A percentile compares a stretch with the other conserved stretches of the same genome.
phyloP scores from a whole-genome alignment of 2,888 invertebrate genomes.

The Eledona agricola region DNA sequence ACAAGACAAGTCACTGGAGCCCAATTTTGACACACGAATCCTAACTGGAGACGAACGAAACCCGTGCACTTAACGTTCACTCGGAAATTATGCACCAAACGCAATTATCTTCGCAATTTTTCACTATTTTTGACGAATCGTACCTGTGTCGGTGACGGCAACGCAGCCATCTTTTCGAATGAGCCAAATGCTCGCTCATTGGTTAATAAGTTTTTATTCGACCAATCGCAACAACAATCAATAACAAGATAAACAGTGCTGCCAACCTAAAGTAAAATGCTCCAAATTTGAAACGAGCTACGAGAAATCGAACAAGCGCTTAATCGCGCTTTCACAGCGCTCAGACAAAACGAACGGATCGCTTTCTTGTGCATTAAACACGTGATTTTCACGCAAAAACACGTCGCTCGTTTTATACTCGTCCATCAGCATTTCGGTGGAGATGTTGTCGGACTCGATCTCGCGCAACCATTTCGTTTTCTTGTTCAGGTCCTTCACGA shows the following conservation, averaged over 20 bases:
- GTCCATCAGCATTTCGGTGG: conserved; percentile 52
- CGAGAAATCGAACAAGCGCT: conserved; percentile 4
- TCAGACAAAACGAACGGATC: conserved; percentile 45
- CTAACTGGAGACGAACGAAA: too few species aligned
- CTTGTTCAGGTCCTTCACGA: conserved; percentile 56
- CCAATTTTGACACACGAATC: conserved; percentile 3
- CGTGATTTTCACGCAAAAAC: conserved; percentile 51
- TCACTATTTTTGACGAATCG: conserved; percentile 50
- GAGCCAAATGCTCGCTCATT: conserved; percentile 54
- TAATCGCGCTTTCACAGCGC: conserved; percentile 19
- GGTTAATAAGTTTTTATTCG: conserved; percentile 47
- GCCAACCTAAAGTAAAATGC: conserved; percentile 25
- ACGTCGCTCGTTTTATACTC: conserved; percentile 55
- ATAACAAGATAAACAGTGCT: conserved; percentile 44
- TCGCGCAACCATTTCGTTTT: conserved; percentile 55
- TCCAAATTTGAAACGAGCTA: conserved; percentile 5
- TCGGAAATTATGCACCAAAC: too few species aligned
- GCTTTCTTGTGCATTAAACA: conserved; percentile 44
- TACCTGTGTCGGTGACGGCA: conserved; percentile 88
- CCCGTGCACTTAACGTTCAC: too few species aligned
- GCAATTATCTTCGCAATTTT: conserved; percentile 34
- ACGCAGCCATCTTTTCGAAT: conserved; percentile 79
- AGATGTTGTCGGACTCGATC: conserved; percentile 55
- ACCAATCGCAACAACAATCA: conserved; percentile 56
- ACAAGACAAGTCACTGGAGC: conserved; percentile 23